Conservation (phyloP, 1,140 invertebrate species). For the Dendroctonus valens region DNA sequence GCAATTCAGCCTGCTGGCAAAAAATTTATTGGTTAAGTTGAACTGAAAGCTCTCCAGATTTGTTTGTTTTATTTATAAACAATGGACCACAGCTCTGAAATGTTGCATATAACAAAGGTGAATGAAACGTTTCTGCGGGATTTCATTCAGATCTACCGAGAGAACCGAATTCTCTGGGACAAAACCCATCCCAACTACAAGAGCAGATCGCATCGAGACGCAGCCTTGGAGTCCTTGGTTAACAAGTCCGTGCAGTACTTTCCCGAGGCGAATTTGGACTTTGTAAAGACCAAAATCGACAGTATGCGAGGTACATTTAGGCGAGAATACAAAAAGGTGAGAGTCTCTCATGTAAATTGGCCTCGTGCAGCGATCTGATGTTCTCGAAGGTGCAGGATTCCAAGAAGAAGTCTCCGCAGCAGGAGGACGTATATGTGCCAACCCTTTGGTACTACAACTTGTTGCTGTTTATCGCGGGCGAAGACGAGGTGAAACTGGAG, state of each 20-base stretch:
- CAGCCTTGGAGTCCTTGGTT: constrained; percentile 33
- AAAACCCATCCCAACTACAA: constrained; percentile 35
- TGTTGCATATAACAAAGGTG: too few relatives aligned
- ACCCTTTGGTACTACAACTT: constrained; percentile 39
- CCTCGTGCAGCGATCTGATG: too few relatives aligned
- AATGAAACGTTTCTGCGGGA: constrained; percentile 33
- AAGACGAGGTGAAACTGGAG: constrained; percentile 24
- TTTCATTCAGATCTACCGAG: constrained; percentile 33
- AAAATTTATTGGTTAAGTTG: too few relatives aligned
- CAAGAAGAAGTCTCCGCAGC: constrained; percentile 5
- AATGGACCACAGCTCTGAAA: too few relatives aligned
- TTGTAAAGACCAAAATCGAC: constrained; percentile 37
- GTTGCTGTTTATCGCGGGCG: constrained; percentile 33
- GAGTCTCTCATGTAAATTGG: constrained; percentile 3
- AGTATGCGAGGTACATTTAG: constrained; percentile 35
- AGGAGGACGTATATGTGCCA: constrained; percentile 35
- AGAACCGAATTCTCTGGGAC: constrained; percentile 37
- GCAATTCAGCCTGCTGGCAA: too few relatives aligned
- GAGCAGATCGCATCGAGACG: constrained; percentile 27
- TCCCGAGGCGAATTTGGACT: constrained; percentile 37
- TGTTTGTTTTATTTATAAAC: too few relatives aligned
- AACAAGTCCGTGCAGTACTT: constrained; percentile 36
- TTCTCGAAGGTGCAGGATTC: constrained; percentile 11
- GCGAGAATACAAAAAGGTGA: constrained; percentile 37
- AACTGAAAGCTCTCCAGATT: too few relatives aligned